Evolutionary conservation across 2,888 invertebrate genomes (phyloP), one percentile per base, ranked within the genome.

Genomic region (Pseudoips prasinana): DNA sequence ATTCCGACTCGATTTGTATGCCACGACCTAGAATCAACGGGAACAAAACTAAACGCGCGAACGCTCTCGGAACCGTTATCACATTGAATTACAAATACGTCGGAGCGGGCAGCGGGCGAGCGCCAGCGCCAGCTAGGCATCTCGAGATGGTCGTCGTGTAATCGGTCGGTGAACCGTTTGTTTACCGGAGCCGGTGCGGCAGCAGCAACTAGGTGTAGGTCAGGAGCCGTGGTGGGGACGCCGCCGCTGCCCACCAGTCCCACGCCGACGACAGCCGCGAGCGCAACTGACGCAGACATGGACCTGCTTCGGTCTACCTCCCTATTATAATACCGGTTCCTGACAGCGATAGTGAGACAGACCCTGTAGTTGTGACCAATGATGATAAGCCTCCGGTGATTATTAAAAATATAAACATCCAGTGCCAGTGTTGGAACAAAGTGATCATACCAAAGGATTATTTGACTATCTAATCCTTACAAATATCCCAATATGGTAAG

Each of bases 101-200:
- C 58, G 64, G 58, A 66, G 56, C 56, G 55, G 53, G 58, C 54
- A 64, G 57, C 61, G 65, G 54, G 60, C 58, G 64, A 69, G 54
- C 58, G 44, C 20, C 7, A 55, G 54, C 64, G 60, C 46, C 46
- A 39, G 51, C 62, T 58, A 56, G 58, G 59, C 61, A 62, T 70
- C 64, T 72, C 64, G 53, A 63, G 63, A 66, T 59, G 64, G 58
- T 64, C 58, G 49, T 61, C 66, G 58, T 70, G 70, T 77, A 84
- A 86, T 88, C 86, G 87, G 83, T 85, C 86, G 85, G 66, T 83
- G 87, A 87, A 87, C 87, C 84, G 85, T 82, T 82, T 86, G 86
- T 86, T 85, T 85, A 82, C 83, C 78, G 77, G 69, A 70, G 78
- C 66, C 75, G 73, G 66, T 69, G 73, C 65, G 63, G 59, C 68